phyloP scores from a whole-genome alignment of 2,888 invertebrate genomes.

The Steinernema carpocapsae region DNA sequence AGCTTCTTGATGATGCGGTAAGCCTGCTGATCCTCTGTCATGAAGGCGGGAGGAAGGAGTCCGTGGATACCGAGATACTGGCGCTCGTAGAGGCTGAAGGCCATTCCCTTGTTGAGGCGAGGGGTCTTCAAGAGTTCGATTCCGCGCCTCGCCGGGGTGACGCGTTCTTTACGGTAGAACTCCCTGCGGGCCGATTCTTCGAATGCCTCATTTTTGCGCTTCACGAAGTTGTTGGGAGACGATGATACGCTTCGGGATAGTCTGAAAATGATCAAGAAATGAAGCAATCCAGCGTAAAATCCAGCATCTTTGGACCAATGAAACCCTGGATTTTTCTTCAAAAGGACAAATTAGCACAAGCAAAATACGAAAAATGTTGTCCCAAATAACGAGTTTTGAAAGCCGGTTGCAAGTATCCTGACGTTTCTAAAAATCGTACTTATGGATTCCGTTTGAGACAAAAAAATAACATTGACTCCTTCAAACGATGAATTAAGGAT shows the following conservation, averaged over 20 bases:
- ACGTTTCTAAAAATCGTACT: no score
- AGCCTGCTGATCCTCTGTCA: constrained; percentile 85
- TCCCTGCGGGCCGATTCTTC: constrained; percentile 44
- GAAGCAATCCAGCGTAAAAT: background rate
- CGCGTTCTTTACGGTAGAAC: constrained; percentile 56
- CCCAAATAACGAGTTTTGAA: no score
- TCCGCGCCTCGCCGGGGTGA: constrained; percentile 68
- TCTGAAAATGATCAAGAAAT: background rate
- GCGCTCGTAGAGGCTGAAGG: constrained; percentile 89
- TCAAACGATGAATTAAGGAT: background rate
- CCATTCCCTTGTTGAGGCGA: constrained; percentile 80
- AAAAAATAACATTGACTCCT: no score
- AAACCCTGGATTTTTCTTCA: no score
- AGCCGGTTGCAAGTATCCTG: no score
- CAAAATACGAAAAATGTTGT: no score
- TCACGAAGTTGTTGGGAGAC: background rate
- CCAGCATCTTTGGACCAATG: no score
- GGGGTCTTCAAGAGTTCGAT: constrained; percentile 71
- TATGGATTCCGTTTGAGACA: no score
- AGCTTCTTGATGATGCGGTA: constrained; percentile 78
- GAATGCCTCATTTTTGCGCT: constrained; percentile 3
- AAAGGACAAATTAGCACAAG: no score
- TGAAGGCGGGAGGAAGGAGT: constrained; percentile 86
- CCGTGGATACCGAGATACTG: constrained; percentile 93
- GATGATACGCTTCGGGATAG: constrained; percentile 4